Conservation (phyloP, 1,140 invertebrate species). For the Phymorhynchus buccinoides region DNA sequence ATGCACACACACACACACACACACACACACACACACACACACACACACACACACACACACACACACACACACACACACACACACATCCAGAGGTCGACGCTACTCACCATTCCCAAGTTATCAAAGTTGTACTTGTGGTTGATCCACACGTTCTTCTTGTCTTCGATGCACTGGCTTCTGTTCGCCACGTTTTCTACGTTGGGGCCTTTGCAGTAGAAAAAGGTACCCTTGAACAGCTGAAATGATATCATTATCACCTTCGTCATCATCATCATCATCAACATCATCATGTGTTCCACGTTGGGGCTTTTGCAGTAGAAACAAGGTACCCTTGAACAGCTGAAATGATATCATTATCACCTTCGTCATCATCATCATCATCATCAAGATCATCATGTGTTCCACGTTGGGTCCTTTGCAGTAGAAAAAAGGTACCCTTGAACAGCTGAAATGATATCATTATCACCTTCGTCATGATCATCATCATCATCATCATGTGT, state of each 20-base stretch:
- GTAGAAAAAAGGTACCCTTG: constrained; percentile 85
- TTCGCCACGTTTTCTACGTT: constrained; percentile 86
- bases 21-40: too few species aligned
- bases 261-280: too few species aligned
- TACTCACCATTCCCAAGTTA: constrained; percentile 90
- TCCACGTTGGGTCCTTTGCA: constrained; percentile 88
- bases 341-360: constrained; percentile 70
- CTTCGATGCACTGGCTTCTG: constrained; percentile 86
- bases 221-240: constrained; percentile 89
- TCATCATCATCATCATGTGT: constrained; percentile 79
- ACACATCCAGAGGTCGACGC: too few species aligned
- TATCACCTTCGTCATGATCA: not conserved
- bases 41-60: too few species aligned
- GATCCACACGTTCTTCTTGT: constrained; percentile 86
- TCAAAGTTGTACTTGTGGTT: constrained; percentile 99
- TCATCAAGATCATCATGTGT: constrained; percentile 80
- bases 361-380: not conserved
- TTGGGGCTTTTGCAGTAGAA: constrained; percentile 89
- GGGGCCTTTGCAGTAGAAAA: constrained; percentile 89
- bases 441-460: constrained; percentile 81
- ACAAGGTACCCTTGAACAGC: constrained; percentile 89
- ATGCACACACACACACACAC: too few species aligned
- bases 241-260: constrained; percentile 44
- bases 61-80: too few species aligned
- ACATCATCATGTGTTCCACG: constrained; percentile 76